Base-by-base conservation (phyloP, 2,113 vertebrate species). In the Hystrix cristata region DNA sequence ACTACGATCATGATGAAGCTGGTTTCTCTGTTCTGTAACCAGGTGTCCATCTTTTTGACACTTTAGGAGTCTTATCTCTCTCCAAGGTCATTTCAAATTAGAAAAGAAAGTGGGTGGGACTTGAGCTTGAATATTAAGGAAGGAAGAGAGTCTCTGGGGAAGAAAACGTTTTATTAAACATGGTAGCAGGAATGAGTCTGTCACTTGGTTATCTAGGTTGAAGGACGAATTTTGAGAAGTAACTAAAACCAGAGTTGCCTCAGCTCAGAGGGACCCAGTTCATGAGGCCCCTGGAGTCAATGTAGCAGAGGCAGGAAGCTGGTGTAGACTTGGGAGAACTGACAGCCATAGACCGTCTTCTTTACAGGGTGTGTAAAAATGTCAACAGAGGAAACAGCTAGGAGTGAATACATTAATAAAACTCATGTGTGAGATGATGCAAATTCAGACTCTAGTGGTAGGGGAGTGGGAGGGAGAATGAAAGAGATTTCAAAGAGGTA, bases 131-230 rank as follows among this genome's bases (percentile, higher is more conserved):
- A 25, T 29, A 27, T 74, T 57, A 64, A 21, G 48, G 21, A 31
- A 87, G 31, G 18, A 62, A 38, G 15, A 25, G 43, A 48, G 25
- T 93, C 51, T 90, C 43, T 64, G 43, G 31, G 46, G 43, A 27
- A 21, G 29, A 67, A 69, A 93, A 94, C 69, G 0, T 2, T 43
- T 76, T 11, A 62, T 53, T 92, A 87, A 64, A 80, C 23, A 29
- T 25, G 80, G 34, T 5, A 94, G 31, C n/a, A 57, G 2, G 48
- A 16, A 53, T 48, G 62, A 34, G 16, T 64, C 6, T 83, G 25
- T 62, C 19, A 1, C 6, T 43, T 55, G 48, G 5, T n/a, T 62
- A 4, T 11, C n/a, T 1, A 0, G 25, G 6, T 2, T 64, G 13
- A 94, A 82, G 46, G 1, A 60, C 82, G 5, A 18, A 74, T 89